phyloP scores from a whole-genome alignment of 2,797 vertebrate species.

The Eleutherodactylus coqui region DNA sequence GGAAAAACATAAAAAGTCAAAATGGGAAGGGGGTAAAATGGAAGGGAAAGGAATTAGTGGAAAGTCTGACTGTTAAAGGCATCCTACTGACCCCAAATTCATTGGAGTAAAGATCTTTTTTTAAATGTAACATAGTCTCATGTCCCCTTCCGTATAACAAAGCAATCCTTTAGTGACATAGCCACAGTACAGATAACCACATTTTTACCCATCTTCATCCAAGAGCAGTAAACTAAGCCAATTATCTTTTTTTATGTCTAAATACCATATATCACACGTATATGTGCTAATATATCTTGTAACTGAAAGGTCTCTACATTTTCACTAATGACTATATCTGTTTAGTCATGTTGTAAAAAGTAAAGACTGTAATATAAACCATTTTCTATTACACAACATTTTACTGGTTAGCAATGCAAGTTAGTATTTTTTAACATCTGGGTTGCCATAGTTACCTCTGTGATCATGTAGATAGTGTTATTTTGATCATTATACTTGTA shows the following conservation, averaged over 20 bases:
- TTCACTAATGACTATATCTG: not conserved
- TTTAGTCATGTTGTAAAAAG: not conserved
- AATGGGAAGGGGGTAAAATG: too few relatives aligned
- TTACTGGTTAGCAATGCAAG: not conserved
- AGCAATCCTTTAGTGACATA: not conserved
- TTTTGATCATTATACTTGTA: too few relatives aligned
- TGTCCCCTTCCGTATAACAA: not conserved
- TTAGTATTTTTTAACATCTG: not conserved
- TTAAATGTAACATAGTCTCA: constrained; percentile 43
- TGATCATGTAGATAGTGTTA: too few relatives aligned
- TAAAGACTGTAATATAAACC: not conserved
- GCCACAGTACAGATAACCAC: not conserved
- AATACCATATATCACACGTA: not conserved
- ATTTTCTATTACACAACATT: too few relatives aligned
- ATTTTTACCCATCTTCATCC: not conserved
- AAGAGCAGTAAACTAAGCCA: not conserved
- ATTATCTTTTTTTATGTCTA: not conserved
- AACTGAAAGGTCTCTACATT: not conserved
- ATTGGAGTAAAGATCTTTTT: constrained; percentile 46
- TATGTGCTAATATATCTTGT: not conserved
- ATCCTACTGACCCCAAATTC: too few relatives aligned
- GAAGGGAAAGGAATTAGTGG: too few relatives aligned
- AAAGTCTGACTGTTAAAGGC: too few relatives aligned
- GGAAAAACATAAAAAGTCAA: too few relatives aligned
- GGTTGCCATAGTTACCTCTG: not conserved